A percentile compares a stretch with the other conserved stretches of the same genome.
These are phyloP conservation scores for Hapalemur alaotrensis DNA, from an alignment of 2,797 vertebrate species.

Conservation along the genomic window DNA sequence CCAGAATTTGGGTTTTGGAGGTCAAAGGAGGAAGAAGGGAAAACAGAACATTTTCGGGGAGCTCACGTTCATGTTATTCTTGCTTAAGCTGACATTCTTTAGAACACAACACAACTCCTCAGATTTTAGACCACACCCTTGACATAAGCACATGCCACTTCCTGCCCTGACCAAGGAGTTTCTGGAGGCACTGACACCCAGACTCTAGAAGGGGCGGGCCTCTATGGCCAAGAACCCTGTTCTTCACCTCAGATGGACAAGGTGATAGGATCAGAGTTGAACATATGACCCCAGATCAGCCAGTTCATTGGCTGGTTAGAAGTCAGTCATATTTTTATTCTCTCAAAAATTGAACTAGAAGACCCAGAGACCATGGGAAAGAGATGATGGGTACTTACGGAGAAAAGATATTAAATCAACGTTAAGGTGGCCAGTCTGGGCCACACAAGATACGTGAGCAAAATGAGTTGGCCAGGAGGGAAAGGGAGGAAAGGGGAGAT, in stretches of 20 bases:
- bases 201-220: background rate
- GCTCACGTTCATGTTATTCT: background rate
- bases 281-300: background rate
- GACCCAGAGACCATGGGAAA: background rate
- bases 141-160: background rate
- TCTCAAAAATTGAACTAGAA: background rate
- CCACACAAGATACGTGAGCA: background rate
- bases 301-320: background rate
- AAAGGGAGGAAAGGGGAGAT: background rate
- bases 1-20: background rate
- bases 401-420: conserved; percentile 1
- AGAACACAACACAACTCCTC: background rate
- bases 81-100: background rate
- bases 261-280: background rate
- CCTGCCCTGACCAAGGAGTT: background rate
- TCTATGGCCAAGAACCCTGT: background rate
- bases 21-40: background rate
- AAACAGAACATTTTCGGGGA: background rate
- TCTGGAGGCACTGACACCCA: background rate
- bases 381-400: background rate
- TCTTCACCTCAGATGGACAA: background rate
- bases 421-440: background rate
- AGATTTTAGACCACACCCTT: background rate
- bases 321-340: background rate
- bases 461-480: background rate